Conservation (phyloP, 2,113 vertebrate genomes). For the Shinisaurus crocodilurus region DNA sequence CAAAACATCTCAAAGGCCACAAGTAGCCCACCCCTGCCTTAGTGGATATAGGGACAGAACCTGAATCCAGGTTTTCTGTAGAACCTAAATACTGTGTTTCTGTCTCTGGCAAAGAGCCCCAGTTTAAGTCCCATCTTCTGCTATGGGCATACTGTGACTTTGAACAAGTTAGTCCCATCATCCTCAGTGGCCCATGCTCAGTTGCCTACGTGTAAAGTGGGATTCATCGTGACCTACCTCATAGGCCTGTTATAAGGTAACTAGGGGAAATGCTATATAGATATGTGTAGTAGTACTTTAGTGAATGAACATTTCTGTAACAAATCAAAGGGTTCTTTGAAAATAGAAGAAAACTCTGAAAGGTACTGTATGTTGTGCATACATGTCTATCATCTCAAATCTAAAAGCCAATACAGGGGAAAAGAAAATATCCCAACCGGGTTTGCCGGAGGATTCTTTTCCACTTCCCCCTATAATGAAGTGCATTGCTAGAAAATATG, state of each 20-base stretch:
- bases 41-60: background rate
- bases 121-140: background rate
- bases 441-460: background rate
- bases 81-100: background rate
- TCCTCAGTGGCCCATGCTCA: background rate
- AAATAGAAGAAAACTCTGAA: background rate
- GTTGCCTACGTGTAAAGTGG: background rate
- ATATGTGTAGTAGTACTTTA: background rate
- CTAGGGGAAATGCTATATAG: background rate
- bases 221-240: background rate
- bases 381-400: conserved; percentile 20
- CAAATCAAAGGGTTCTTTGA: background rate
- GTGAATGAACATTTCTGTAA: background rate
- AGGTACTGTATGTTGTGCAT: background rate
- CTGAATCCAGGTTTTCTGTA: background rate
- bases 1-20: background rate
- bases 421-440: background rate
- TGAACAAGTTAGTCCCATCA: background rate
- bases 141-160: too few species aligned
- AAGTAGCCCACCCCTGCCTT: background rate
- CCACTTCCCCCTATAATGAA: conserved; percentile 7
- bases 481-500: conserved; percentile 5
- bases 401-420: background rate
- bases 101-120: background rate
- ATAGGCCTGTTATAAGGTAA: background rate